Evolutionary conservation across 2,797 vertebrate species (phyloP), one percentile per base, ranked within the genome.

Genomic region (Epinephelus awoara): DNA sequence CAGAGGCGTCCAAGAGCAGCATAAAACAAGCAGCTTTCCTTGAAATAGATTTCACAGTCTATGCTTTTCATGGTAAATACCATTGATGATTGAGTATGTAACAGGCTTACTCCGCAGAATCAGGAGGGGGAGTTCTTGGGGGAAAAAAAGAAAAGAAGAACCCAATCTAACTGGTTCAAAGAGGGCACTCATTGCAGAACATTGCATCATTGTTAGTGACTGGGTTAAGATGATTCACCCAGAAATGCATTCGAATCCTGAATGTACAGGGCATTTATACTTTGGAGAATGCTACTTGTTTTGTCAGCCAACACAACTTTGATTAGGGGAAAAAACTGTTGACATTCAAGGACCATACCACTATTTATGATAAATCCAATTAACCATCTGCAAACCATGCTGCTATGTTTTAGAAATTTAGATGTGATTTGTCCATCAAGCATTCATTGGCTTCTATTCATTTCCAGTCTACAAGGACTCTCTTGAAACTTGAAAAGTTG

Each of bases 11-110:
- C n/a, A 49, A 38, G 62, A 34, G 51, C 72, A 77, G 78, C 80
- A 80, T 50, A 68, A 34, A 50, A 76, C 34, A 47, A 85, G 59
- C 57, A 85, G 62, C 67, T 73, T 21, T 23, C 50, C 52, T 3
- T 57, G 14, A 57, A 54, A 49, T 57, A 29, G 12, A 27, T 47
- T 83, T 88, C 63, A 79, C 72, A 79, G 65, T 76, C 56, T 75
- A 19, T 19, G 25, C 15, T 68, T 82, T 40, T 63, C 27, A 46
- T 8, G 6, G 44, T 50, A 29, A 77, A 73, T 56, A 68, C 51
- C 64, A 67, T 1, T 6, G 23, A 34, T 2, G 29, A 3, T 29
- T 23, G 3, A 75, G 71, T 14, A 62, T 58, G 57, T 34, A 74
- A 64, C 59, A 69, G 42, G 12, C 15, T 4, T 19, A 49, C 50